Evolutionary conservation across 2,888 invertebrate genomes (phyloP), one percentile per base, ranked within the genome.

Genomic region (Nomada fucata): DNA sequence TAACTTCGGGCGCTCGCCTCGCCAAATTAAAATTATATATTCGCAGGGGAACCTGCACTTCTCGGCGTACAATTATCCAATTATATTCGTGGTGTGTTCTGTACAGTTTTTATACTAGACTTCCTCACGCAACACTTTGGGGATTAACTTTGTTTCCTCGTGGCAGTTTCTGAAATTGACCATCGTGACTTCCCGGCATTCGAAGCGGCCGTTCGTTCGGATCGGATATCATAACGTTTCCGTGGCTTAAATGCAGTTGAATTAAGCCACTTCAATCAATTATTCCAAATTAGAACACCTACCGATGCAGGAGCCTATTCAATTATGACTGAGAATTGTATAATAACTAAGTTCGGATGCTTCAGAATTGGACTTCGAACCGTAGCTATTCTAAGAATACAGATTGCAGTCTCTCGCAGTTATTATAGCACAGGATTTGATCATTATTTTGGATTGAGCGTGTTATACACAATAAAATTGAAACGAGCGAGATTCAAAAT

Each of bases 101-200:
- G 7, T 60, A 50, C 36, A 47, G 29, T 60, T 52, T 71, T 61
- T 52, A 60, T n/a, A 71, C 60, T 71, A 71, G 50, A 52, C 60
- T 36, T 11, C 10, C 2, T 29, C 70, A 71, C 70, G 70, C 60
- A 71, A 71, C 70, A 52, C 60, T 71, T 71, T 61, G 60, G 60
- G 60, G 70, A 71, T 71, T 29, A 71, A 7, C 70, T n/a, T 71
- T 60, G 44, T 61, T 71, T 59, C 60, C 47, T 4, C 36, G 52
- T 52, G 70, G 50, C 23, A 50, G 20, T 50, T 50, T 23, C 36
- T 18, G 10, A 29, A 61, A 11, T 44, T 55, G 63, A 44, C 44
- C 67, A n/a, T 74, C 74, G 74, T 74, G 74, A 74, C 74, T 67
- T 74, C 15, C 36, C 13, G 50, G 50, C 67, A 60, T 74, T 74